These are phyloP conservation scores for Coracopsis vasa DNA, from an alignment of 2,113 vertebrate species.

Conservation along the genomic window DNA sequence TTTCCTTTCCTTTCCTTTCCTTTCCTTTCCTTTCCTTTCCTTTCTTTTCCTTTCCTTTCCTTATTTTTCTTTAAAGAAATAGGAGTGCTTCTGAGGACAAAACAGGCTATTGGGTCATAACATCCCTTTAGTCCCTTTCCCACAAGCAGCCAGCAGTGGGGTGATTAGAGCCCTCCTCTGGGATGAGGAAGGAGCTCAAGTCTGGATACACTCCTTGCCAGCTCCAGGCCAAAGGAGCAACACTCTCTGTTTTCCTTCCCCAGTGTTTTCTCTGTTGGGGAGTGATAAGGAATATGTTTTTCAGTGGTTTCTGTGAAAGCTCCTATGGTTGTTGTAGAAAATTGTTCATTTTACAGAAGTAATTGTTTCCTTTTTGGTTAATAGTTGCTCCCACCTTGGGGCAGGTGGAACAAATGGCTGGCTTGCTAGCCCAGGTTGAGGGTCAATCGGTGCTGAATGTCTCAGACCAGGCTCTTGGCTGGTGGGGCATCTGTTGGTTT, in stretches of 20 bases:
- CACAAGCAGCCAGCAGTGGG: neutral
- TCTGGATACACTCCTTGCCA: neutral
- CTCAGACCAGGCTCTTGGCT: neutral
- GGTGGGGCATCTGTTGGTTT: neutral
- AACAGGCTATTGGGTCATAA: neutral
- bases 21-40: too few relatives aligned
- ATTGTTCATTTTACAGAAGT: neutral
- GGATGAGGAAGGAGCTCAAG: neutral
- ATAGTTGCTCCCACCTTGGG: neutral
- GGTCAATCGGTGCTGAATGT: neutral
- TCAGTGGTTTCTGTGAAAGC: neutral
- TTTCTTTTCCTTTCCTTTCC: accelerated
- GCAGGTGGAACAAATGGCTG: neutral
- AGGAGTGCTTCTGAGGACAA: neutral
- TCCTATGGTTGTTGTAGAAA: neutral
- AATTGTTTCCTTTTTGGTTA: neutral
- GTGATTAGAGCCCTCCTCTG: neutral
- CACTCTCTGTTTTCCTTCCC: neutral
- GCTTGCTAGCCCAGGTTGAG: neutral
- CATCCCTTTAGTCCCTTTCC: neutral
- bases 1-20: too few relatives aligned
- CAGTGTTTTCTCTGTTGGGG: neutral
- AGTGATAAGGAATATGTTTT: neutral
- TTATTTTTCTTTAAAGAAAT: neutral
- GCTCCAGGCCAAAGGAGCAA: neutral